A percentile compares a stretch with the other conserved stretches of the same genome.
Conservation (phyloP, 2,113 vertebrate species). For the Gorsachius goisagi region DNA sequence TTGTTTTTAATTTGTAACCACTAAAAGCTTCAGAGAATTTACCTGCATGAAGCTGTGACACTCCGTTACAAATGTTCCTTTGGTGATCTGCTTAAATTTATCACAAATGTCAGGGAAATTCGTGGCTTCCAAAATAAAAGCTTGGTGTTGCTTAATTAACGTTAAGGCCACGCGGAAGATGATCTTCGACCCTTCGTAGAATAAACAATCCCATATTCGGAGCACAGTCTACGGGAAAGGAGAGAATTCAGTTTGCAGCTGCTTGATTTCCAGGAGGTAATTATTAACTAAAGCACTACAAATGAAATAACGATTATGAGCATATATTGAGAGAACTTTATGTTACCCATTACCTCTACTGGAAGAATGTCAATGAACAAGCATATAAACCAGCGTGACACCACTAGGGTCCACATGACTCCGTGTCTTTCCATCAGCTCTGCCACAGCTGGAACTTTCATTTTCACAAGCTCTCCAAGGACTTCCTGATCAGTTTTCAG, state of each 20-base stretch:
- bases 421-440: conserved; percentile 85
- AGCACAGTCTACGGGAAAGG: conserved; percentile 85
- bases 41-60: conserved; percentile 95
- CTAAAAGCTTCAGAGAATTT: neutral
- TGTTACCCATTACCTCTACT: conserved; percentile 81
- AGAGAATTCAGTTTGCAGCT: neutral
- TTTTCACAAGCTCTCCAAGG: conserved; percentile 87
- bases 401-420: conserved; percentile 89
- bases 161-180: conserved; percentile 94
- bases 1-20: neutral
- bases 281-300: neutral
- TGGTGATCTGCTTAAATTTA: conserved; percentile 88
- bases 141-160: conserved; percentile 87
- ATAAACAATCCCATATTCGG: conserved; percentile 94
- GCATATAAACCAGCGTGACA: conserved; percentile 96
- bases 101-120: conserved; percentile 89
- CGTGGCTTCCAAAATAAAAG: conserved; percentile 82
- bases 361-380: conserved; percentile 93
- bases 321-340: neutral
- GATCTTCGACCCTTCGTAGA: conserved; percentile 95
- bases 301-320: neutral
- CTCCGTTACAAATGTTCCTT: conserved; percentile 83
- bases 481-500: conserved; percentile 93
- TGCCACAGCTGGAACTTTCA: conserved; percentile 87
- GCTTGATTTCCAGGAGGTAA: neutral